Conservation (phyloP, 64 coral and sea anemone species). For the Pocillopora damicornis region DNA sequence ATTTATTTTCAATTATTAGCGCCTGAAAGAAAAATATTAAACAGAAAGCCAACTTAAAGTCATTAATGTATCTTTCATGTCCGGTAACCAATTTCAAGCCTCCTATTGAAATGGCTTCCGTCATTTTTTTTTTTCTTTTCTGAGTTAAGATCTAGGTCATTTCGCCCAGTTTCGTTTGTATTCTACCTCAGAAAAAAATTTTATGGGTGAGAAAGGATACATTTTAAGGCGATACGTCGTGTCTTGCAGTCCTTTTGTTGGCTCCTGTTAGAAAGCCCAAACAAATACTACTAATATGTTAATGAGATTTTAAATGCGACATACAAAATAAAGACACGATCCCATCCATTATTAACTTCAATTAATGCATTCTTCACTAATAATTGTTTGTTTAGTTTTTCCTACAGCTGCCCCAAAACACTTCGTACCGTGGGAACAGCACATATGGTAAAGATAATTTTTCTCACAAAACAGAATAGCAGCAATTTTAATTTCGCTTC, state of each 20-base stretch:
- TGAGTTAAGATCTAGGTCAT: background rate
- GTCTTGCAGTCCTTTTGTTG: slow-evolving; percentile 37
- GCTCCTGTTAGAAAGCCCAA: background rate
- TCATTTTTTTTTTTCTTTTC: background rate
- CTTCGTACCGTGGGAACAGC: slow-evolving; percentile 55
- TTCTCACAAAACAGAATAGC: slow-evolving; percentile 9
- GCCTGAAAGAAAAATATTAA: background rate
- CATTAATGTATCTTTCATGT: background rate
- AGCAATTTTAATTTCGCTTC: slow-evolving; percentile 4
- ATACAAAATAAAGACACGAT: slow-evolving; percentile 49
- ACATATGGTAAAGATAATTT: slow-evolving; percentile 43
- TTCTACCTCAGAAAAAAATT: background rate
- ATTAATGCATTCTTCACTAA: slow-evolving; percentile 69
- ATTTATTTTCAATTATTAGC: background rate
- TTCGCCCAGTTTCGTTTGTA: background rate
- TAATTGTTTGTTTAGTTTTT: slow-evolving; percentile 74
- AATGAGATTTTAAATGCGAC: slow-evolving; percentile 59
- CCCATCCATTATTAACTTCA: slow-evolving; percentile 46
- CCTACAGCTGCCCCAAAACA: slow-evolving; percentile 47
- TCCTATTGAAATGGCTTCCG: background rate
- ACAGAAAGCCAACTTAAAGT: background rate
- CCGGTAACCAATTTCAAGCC: background rate
- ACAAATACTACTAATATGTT: slow-evolving; percentile 48
- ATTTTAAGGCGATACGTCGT: slow-evolving; percentile 5
- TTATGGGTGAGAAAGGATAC: background rate